Base-by-base conservation (phyloP, 2,113 vertebrate genomes). In the Nannobrachium achirus region DNA sequence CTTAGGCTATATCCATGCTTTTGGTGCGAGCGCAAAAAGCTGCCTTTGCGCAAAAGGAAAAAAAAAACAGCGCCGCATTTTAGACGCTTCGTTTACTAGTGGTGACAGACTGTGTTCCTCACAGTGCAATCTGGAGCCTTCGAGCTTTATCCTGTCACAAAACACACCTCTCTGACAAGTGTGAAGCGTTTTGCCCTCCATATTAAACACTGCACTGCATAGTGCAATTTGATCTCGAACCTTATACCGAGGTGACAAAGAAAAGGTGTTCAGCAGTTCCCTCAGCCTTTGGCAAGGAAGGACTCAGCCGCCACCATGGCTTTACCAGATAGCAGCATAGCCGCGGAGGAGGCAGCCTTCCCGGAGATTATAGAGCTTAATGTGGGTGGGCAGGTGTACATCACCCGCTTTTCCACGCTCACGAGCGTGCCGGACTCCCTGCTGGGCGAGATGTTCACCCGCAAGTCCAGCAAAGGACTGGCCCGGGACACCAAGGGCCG, bases 311-410 rank as follows among this genome's bases (percentile, higher is more conserved):
- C 25, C 25, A 33, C 63, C 0, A 98, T 98, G 96, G 95, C 95
- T 88, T 88, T 96, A 86, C 93, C 93, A 33, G 95, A 95, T 1
- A 86, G 92, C 59, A 84, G 90, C 10, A 89, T 93, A 78, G 84
- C 88, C 39, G 64, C 55, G 16, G 94, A 96, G 53, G 94, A 95
- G 40, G 71, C 80, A 3, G 63, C 87, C 57, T 98, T 97, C 83
- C 95, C 96, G 0, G 96, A 98, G 63, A 97, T 98, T 55, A 90
- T 98, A 25, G 96, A 98, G 86, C 94, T 98, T 59, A 97, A 98
- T 0, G 97, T 98, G 19, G 97, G 97, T 0, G 96, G 96, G 0
- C 97, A 98, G 84, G 96, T 98, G 72, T 98, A 98, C 69, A 96
- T 98, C 81, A 98, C 97, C 10, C 95, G 95, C 38, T 95, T 92